phyloP scores from a whole-genome alignment of 2,888 invertebrate species.

The Caenorhabditis uteleia region DNA sequence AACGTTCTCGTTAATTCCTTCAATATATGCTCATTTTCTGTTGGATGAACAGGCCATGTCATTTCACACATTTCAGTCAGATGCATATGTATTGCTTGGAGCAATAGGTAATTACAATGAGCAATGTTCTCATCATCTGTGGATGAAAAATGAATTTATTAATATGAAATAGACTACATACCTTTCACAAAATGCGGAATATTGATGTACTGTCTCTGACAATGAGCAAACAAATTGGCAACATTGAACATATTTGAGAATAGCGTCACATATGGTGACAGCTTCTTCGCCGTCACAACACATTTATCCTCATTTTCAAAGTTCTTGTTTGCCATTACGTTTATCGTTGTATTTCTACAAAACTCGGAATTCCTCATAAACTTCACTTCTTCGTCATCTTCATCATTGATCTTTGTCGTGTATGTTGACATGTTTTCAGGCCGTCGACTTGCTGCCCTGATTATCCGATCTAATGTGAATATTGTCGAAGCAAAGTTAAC shows the following conservation, averaged over 20 bases:
- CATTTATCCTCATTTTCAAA: no score
- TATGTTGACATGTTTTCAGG: no score
- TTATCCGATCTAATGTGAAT: conserved; percentile 25
- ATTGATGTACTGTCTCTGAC: conserved; percentile 9
- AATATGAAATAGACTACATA: not conserved
- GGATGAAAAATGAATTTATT: not conserved
- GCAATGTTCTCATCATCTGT: not conserved
- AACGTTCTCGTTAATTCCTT: conserved; percentile 13
- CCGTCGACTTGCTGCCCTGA: no score
- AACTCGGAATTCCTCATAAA: not conserved
- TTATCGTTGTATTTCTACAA: not conserved
- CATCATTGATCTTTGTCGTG: not conserved
- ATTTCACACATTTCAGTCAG: conserved; percentile 16
- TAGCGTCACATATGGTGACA: conserved; percentile 9
- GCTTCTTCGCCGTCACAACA: not conserved
- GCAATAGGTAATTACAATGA: conserved; percentile 13
- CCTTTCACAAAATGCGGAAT: conserved; percentile 18
- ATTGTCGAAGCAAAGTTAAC: conserved; percentile 22
- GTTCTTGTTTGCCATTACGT: not conserved
- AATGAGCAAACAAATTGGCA: conserved; percentile 18
- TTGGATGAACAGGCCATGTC: conserved; percentile 12
- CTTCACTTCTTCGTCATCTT: not conserved
- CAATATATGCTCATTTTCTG: conserved; percentile 13
- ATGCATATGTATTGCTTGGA: conserved; percentile 18
- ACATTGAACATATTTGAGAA: conserved; percentile 21